Percentiles rank a stretch among this genome's conserved stretches.
phyloP scores from a whole-genome alignment of 2,888 invertebrate genomes.

The Acrocera orbiculus region DNA sequence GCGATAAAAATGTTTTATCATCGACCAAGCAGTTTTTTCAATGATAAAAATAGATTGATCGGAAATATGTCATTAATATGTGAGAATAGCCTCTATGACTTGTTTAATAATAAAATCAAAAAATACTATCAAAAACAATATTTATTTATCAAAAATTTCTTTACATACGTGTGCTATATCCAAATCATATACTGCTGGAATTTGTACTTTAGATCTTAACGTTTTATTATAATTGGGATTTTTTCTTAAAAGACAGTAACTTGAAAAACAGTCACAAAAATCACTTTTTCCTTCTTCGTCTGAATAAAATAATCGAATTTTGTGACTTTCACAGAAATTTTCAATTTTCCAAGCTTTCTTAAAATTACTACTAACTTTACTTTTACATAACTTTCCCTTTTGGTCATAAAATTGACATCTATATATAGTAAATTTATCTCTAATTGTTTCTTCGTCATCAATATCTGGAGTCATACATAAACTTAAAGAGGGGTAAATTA shows the following conservation, averaged over 20 bases:
- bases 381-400: slow-evolving; percentile 8
- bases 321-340: slow-evolving; percentile 14
- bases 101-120: too few species aligned
- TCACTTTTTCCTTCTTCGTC: slow-evolving; percentile 14
- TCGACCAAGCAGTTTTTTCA: too few species aligned
- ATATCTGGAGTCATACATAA: slow-evolving; percentile 52
- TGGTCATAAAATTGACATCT: slow-evolving; percentile 8
- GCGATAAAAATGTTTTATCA: too few species aligned
- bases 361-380: slow-evolving; percentile 1
- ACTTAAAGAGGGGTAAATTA: slow-evolving; percentile 70
- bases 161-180: slow-evolving; percentile 49
- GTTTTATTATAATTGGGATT: slow-evolving; percentile 26
- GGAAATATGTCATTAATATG: too few species aligned
- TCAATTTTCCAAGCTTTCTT: slow-evolving; percentile 1
- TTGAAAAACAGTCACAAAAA: slow-evolving; percentile 34
- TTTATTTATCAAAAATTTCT: slow-evolving; percentile 9
- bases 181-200: slow-evolving; percentile 49
- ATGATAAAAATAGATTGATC: too few species aligned
- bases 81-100: too few species aligned
- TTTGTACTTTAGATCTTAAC: slow-evolving; percentile 27
- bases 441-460: slow-evolving; percentile 45
- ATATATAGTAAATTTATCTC: slow-evolving; percentile 35
- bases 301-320: slow-evolving; percentile 9
- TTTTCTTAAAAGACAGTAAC: slow-evolving; percentile 32
- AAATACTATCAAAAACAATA: too few species aligned